phyloP scores from a whole-genome alignment of 1,140 invertebrate genomes.

The Dendroctonus ponderosae region DNA sequence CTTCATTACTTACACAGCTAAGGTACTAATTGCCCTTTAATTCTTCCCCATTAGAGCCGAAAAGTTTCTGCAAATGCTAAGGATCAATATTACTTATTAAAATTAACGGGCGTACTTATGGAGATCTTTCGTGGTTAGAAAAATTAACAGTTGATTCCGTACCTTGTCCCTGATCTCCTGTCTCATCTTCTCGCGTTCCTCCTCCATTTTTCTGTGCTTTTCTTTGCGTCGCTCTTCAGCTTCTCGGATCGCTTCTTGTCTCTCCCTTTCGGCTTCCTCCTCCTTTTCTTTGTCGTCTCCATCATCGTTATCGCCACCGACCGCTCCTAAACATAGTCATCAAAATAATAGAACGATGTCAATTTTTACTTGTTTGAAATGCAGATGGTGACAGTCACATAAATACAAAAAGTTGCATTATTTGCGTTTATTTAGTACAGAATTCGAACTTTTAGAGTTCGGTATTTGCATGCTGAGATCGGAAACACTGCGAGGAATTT shows the following conservation, averaged over 20 bases:
- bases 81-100: too few species aligned
- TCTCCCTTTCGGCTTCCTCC: constrained; percentile 91
- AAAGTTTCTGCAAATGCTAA: too few species aligned
- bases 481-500: background rate
- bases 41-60: too few species aligned
- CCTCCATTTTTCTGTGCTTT: constrained; percentile 98
- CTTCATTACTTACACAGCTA: too few species aligned
- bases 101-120: too few species aligned
- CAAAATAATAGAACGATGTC: background rate
- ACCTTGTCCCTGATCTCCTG: constrained; percentile 98
- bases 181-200: constrained; percentile 95
- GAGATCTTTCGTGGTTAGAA: background rate
- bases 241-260: constrained; percentile 88
- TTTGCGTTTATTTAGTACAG: background rate
- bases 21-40: too few species aligned
- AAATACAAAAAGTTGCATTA: background rate
- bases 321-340: constrained; percentile 65
- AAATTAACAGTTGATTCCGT: constrained; percentile 13
- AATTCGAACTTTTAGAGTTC: background rate
- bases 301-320: constrained; percentile 86
- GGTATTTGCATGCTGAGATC: background rate
- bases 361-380: background rate
- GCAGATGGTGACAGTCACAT: background rate
- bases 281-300: constrained; percentile 91
- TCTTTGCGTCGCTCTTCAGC: constrained; percentile 93